Conservation (phyloP, 2,113 vertebrate genomes). For the Myotis brandtii region DNA sequence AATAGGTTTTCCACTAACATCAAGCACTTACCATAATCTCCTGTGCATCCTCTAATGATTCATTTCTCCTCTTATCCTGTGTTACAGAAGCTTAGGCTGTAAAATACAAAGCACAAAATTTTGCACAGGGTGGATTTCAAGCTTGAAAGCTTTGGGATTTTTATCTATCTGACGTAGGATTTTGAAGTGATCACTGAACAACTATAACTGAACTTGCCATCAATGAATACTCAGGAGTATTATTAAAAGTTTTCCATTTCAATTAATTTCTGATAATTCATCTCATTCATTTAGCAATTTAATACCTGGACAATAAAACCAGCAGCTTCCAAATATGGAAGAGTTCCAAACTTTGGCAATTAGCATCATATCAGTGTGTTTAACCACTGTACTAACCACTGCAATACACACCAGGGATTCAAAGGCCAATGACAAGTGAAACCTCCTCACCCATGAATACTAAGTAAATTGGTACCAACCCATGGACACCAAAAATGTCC, state of each 20-base stretch:
- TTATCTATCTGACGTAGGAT: constrained; percentile 35
- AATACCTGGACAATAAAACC: constrained; percentile 46
- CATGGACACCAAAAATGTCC: not conserved
- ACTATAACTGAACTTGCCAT: constrained; percentile 50
- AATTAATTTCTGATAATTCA: constrained; percentile 34
- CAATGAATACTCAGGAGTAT: constrained; percentile 52
- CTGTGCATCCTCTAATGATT: not conserved
- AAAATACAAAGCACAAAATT: constrained; percentile 28
- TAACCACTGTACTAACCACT: not conserved
- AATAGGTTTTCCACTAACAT: constrained; percentile 29
- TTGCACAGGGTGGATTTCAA: not conserved
- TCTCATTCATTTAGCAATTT: constrained; percentile 51
- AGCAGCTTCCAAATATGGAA: constrained; percentile 53
- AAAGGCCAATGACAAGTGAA: not conserved
- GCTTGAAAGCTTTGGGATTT: constrained; percentile 44
- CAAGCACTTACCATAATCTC: constrained; percentile 10
- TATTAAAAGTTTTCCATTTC: constrained; percentile 72
- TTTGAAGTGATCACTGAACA: constrained; percentile 44
- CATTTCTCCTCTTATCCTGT: not conserved
- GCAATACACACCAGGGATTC: constrained; percentile 3
- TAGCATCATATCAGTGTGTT: constrained; percentile 23
- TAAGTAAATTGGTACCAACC: not conserved
- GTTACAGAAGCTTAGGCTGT: not conserved
- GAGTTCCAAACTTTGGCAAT: constrained; percentile 54
- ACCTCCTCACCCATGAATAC: not conserved